A percentile compares a stretch with the other conserved stretches of the same genome.
Evolutionary conservation across 2,888 invertebrate species (phyloP).

Genomic region (Himalopsyche kuldschensis): DNA sequence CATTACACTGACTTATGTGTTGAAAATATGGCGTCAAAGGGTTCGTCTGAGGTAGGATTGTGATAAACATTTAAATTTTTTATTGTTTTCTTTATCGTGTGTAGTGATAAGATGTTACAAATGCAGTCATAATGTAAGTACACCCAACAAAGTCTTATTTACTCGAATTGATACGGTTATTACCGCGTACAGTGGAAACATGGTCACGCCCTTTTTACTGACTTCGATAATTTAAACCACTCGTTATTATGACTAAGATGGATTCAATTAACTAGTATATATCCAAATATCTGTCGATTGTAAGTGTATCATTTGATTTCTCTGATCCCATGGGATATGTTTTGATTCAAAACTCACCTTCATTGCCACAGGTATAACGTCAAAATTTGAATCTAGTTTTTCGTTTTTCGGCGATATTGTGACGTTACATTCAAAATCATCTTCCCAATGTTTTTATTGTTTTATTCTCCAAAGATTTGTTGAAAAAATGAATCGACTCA

Average conservation of each 20-base stretch:
- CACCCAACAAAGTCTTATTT: constrained; percentile 1
- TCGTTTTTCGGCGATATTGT: neutral
- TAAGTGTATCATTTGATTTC: neutral
- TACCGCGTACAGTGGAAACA: constrained; percentile 1
- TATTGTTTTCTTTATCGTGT: constrained; percentile 24
- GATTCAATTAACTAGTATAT: neutral
- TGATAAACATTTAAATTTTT: constrained; percentile 22
- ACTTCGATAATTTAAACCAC: neutral
- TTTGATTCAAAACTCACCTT: neutral
- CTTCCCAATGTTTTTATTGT: no score
- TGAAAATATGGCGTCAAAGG: constrained; percentile 39
- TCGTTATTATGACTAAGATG: neutral
- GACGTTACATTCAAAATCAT: neutral
- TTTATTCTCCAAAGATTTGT: no score
- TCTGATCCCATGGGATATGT: neutral
- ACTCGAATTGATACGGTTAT: neutral
- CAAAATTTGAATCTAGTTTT: constrained; percentile 21
- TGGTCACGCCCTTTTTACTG: constrained; percentile 34
- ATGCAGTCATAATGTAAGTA: constrained; percentile 31
- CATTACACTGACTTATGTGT: constrained; percentile 25
- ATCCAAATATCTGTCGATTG: neutral
- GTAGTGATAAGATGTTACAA: constrained; percentile 32
- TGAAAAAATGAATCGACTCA: no score
- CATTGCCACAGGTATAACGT: neutral
- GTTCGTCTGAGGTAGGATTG: constrained; percentile 36